These are phyloP conservation scores for Montipora capitata DNA, from an alignment of 92 coral and sea anemone genomes.

Conservation along the genomic window DNA sequence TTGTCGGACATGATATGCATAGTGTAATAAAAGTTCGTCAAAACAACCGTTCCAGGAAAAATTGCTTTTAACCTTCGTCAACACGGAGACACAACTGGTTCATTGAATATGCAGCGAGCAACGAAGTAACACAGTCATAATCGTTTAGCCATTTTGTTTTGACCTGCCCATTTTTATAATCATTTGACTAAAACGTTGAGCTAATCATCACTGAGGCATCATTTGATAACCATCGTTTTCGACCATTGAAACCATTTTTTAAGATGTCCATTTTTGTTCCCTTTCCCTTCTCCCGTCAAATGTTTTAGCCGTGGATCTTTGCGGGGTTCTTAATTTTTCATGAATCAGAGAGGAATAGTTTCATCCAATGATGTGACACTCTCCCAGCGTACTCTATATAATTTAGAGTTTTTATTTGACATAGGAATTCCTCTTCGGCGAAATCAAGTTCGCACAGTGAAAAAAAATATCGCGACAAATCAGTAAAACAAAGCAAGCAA, in stretches of 20 bases:
- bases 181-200: background rate
- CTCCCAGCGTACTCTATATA: too few species aligned
- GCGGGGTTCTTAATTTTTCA: too few species aligned
- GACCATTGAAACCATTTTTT: too few species aligned
- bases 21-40: background rate
- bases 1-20: background rate
- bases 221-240: too few species aligned
- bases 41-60: background rate
- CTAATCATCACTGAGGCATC: too few species aligned
- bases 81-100: slow-evolving; percentile 33
- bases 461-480: too few species aligned
- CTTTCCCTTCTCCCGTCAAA: too few species aligned
- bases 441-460: too few species aligned
- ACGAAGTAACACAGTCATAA: background rate
- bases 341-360: too few species aligned
- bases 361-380: too few species aligned
- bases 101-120: background rate
- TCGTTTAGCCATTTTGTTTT: background rate
- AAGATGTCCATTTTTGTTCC: too few species aligned
- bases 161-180: background rate
- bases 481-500: background rate
- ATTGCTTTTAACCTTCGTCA: slow-evolving; percentile 17
- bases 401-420: background rate
- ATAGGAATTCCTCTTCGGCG: background rate
- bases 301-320: too few species aligned